phyloP scores from a whole-genome alignment of 1,140 invertebrate species.

The Geopemphigus sp. region DNA sequence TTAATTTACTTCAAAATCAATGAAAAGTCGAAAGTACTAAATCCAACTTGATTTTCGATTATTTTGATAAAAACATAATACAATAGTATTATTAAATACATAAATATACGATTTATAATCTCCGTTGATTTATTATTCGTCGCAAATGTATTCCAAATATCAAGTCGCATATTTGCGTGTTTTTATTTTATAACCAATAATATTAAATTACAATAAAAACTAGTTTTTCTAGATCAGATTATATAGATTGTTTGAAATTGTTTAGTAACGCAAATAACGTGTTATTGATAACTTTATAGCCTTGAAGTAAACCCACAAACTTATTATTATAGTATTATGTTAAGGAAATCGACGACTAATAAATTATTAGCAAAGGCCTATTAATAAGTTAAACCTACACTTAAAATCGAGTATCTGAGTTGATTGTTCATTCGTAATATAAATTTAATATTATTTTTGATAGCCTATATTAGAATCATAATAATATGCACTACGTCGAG shows the following conservation, averaged over 20 bases:
- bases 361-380: too few relatives aligned
- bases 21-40: background rate
- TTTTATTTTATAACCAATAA: background rate
- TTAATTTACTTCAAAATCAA: background rate
- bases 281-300: constrained; percentile 8
- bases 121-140: background rate
- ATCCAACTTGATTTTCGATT: background rate
- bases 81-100: background rate
- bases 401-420: too few relatives aligned
- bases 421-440: too few relatives aligned
- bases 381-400: too few relatives aligned
- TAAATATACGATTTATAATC: background rate
- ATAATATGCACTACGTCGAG: too few relatives aligned
- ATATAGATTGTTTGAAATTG: background rate
- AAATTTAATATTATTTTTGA: too few relatives aligned
- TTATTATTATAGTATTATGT: background rate
- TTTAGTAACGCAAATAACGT: background rate
- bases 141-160: background rate
- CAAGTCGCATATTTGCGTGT: background rate
- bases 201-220: constrained; percentile 7
- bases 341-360: background rate
- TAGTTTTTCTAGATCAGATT: background rate
- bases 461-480: too few relatives aligned
- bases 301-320: background rate
- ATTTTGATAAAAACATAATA: background rate